Evolutionary conservation across 64 coral and sea anemone genomes (phyloP).

Genomic region (Cladopsammia gracilis): DNA sequence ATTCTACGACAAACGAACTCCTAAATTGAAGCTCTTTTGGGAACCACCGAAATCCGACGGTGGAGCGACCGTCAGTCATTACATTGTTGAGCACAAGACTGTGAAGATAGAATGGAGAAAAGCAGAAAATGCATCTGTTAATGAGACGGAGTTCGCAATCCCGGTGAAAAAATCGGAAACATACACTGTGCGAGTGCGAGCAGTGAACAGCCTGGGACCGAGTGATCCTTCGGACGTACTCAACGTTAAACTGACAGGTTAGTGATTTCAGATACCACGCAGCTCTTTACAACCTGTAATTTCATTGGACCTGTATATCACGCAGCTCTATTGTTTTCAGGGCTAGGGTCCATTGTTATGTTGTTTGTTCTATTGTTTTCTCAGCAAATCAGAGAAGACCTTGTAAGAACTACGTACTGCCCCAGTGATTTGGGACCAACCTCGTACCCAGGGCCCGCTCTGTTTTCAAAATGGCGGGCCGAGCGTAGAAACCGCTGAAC

Average conservation of each 20-base stretch:
- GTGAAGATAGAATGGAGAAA: slow-evolving; percentile 36
- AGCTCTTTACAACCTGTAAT: neutral
- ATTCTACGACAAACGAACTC: neutral
- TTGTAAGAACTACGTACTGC: too few species aligned
- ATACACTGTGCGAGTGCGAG: slow-evolving; percentile 14
- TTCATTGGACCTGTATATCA: neutral
- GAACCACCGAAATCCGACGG: neutral
- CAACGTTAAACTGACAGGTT: slow-evolving; percentile 3
- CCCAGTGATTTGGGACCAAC: too few species aligned
- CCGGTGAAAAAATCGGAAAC: neutral
- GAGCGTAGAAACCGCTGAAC: too few species aligned
- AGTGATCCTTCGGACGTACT: neutral
- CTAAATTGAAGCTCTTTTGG: neutral
- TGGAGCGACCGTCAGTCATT: neutral
- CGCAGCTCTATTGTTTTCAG: too few species aligned
- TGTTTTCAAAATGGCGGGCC: too few species aligned
- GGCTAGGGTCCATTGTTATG: too few species aligned
- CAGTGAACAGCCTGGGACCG: neutral
- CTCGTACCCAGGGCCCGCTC: too few species aligned
- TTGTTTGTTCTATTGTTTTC: too few species aligned
- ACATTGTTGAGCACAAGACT: slow-evolving; percentile 31
- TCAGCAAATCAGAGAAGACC: too few species aligned
- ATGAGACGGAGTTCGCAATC: neutral
- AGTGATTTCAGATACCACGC: neutral
- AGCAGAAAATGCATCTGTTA: neutral